Base-by-base conservation (phyloP, 1,140 invertebrate genomes). In the Belonocnema kinseyi region DNA sequence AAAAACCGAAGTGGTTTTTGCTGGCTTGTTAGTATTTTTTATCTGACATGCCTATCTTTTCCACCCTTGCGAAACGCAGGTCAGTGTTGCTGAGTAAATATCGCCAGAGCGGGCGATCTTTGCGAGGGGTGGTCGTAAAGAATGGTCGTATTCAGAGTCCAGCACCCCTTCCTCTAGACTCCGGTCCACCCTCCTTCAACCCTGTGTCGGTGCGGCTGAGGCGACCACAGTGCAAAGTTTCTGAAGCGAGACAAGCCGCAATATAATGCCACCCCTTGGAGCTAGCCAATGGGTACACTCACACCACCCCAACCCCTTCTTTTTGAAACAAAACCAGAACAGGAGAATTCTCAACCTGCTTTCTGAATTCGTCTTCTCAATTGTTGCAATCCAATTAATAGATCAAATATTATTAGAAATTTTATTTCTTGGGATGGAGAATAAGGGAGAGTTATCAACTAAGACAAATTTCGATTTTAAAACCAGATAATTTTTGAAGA, bases 201-300 rank as follows among this genome's bases (percentile, higher is more conserved):
- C 76, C 75, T 73, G 75, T 78, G 77, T 74, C 76, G 78, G 76
- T 75, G 75, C 78, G 78, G 78, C 79, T 77, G 81, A 66, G 14
- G 33, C 79, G 84, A 85, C 84, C 87, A 83, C 85, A 86, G 83
- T 87, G 80, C 85, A 89, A 89, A 89, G 88, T 89, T 89, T 87
- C 86, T 85, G 81, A 87, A 89, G 83, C 87, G 88, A 88, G 86
- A 87, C 88, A 86, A 88, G 85, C 87, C 87, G 82, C 87, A 87
- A 88, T 88, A 89, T 88, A 89, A 88, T 85, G 83, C 86, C 82
- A 86, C 87, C 84, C 86, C 82, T 78, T 19, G 76, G 19, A 50
- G 52, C 70, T 33, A 7, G 50, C 46, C 53, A 56, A 50, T 50
- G 19, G 51, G 14, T 33, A 46, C 21, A 12, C 21, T 12, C 51